Evolutionary conservation across 2,888 invertebrate species (phyloP).

Genomic region (Drosophila siamana): DNA sequence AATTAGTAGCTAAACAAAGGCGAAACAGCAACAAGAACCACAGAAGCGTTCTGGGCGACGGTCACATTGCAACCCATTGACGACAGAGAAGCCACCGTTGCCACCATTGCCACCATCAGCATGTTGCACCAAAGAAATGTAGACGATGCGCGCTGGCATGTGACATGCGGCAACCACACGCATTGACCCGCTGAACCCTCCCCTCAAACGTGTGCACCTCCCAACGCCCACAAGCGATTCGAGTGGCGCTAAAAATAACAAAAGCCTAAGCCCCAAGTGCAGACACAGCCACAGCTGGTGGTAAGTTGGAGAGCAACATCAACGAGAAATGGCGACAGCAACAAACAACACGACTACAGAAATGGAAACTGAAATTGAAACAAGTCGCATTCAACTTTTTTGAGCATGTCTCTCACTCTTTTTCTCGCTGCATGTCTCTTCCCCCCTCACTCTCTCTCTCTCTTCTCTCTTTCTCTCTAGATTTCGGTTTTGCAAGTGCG

Average conservation of each 20-base stretch:
- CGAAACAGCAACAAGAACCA: neutral
- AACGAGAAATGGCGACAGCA: neutral
- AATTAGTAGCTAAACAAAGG: slow-evolving; percentile 42
- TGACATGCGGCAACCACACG: slow-evolving; percentile 67
- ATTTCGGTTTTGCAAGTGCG: neutral
- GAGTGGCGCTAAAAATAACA: slow-evolving; percentile 66
- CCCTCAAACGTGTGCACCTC: slow-evolving; percentile 1
- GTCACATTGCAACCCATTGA: slow-evolving; percentile 66
- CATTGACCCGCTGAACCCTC: slow-evolving; percentile 33
- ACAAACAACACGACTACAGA: slow-evolving; percentile 18
- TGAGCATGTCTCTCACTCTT: slow-evolving; percentile 1
- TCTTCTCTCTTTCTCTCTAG: neutral
- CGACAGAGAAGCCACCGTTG: slow-evolving; percentile 22
- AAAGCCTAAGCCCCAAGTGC: slow-evolving; percentile 64
- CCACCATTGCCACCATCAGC: slow-evolving; percentile 2
- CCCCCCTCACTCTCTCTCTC: too few relatives aligned
- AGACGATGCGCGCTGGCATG: slow-evolving; percentile 52
- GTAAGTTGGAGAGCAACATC: slow-evolving; percentile 31
- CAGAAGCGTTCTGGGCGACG: slow-evolving; percentile 2
- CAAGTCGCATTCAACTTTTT: slow-evolving; percentile 18
- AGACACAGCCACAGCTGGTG: slow-evolving; percentile 53
- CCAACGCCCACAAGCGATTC: slow-evolving; percentile 28
- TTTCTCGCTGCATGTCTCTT: neutral
- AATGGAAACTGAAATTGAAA: slow-evolving; percentile 53
- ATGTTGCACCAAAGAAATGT: slow-evolving; percentile 34